Conservation (phyloP, 2,113 vertebrate genomes). For the Phycodurus eques region DNA sequence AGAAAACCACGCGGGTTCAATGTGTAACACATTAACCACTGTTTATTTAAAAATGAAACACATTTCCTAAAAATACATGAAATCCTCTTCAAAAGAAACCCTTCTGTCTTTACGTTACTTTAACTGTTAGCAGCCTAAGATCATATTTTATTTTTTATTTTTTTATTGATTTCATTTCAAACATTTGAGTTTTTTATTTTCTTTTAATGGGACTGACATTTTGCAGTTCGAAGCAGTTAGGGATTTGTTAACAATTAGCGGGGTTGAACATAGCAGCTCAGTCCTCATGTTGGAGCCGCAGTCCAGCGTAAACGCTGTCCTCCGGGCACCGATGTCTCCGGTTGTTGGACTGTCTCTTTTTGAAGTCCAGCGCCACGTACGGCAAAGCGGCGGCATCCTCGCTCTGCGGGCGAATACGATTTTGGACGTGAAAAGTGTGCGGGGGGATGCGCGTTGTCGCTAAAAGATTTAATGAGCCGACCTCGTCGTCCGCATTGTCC, state of each 20-base stretch:
- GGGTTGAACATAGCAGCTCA: conserved; percentile 5
- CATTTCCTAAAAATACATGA: background rate
- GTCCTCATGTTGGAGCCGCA: conserved; percentile 6
- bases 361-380: conserved; percentile 43
- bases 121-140: too few relatives aligned
- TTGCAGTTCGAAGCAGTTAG: background rate
- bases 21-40: background rate
- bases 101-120: background rate
- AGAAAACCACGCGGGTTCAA: background rate
- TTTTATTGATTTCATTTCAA: background rate
- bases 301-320: conserved; percentile 22
- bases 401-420: conserved; percentile 8
- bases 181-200: background rate
- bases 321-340: conserved; percentile 9
- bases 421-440: background rate
- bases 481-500: background rate
- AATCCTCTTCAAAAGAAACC: background rate
- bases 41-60: background rate
- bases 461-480: background rate
- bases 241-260: background rate
- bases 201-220: background rate
- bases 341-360: conserved; percentile 16
- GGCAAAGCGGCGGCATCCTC: conserved; percentile 2
- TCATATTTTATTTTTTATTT: too few relatives aligned
- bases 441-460: background rate